Conservation (phyloP, 2,888 invertebrate genomes). For the Nebria salina region DNA sequence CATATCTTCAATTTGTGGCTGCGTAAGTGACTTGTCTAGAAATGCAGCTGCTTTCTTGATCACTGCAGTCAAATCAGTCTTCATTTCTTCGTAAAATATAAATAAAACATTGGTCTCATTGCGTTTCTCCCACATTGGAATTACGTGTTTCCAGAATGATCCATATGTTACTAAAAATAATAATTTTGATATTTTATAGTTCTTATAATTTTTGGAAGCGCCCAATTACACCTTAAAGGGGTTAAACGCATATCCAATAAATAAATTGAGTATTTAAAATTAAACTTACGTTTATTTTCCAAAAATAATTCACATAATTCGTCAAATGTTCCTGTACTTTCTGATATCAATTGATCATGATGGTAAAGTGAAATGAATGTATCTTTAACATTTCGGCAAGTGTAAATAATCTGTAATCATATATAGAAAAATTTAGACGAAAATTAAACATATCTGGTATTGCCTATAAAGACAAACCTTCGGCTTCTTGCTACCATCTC, state of each 20-base stretch:
- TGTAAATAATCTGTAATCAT: slow-evolving; percentile 75
- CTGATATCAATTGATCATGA: slow-evolving; percentile 72
- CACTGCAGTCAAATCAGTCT: slow-evolving; percentile 71
- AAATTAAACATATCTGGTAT: background rate
- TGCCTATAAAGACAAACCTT: background rate
- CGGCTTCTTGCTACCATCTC: slow-evolving; percentile 9
- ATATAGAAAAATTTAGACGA: background rate
- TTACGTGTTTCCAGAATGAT: background rate
- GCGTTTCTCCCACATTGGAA: slow-evolving; percentile 72
- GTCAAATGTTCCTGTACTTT: slow-evolving; percentile 65
- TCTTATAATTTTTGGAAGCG: too few species aligned
- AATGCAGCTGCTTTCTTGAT: slow-evolving; percentile 75
- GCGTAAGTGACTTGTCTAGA: slow-evolving; percentile 64
- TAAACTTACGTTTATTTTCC: slow-evolving; percentile 62
- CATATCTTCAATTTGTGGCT: slow-evolving; percentile 24
- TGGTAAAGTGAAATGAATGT: slow-evolving; percentile 85
- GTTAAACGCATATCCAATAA: too few species aligned
- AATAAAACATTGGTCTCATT: slow-evolving; percentile 75
- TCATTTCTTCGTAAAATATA: slow-evolving; percentile 81
- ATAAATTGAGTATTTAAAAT: too few species aligned
- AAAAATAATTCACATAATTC: slow-evolving; percentile 78
- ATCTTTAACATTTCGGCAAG: slow-evolving; percentile 86
- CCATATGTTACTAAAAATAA: slow-evolving; percentile 4
- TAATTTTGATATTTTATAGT: background rate
- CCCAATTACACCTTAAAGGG: too few species aligned